Evolutionary conservation across 2,797 vertebrate genomes (phyloP).

Genomic region (Hippoglossus hippoglossus): DNA sequence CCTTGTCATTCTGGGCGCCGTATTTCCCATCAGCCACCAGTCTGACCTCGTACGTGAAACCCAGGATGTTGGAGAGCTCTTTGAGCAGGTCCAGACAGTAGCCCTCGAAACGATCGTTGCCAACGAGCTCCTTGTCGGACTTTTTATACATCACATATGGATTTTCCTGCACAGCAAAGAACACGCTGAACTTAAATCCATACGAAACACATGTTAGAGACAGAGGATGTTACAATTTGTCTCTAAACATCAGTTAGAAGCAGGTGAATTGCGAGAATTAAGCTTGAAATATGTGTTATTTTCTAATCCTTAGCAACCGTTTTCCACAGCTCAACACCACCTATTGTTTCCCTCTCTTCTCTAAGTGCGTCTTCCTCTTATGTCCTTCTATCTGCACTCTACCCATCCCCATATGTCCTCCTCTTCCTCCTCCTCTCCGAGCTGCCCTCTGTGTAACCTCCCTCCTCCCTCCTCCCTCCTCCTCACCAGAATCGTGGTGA

Average conservation of each 20-base stretch:
- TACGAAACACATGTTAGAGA: not conserved
- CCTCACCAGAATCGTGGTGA: constrained; percentile 96
- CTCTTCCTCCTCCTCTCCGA: not conserved
- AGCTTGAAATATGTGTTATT: too few relatives aligned
- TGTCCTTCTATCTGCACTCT: constrained; percentile 10
- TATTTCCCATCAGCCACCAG: constrained; percentile 98
- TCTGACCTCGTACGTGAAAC: constrained; percentile 95
- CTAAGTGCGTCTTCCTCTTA: not conserved
- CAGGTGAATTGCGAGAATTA: not conserved
- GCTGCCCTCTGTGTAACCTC: constrained; percentile 45
- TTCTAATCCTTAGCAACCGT: not conserved
- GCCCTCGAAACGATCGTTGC: constrained; percentile 97
- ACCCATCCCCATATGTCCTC: constrained; percentile 26
- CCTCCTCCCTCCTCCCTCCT: constrained; percentile 49
- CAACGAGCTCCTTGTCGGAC: constrained; percentile 93
- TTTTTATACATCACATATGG: constrained; percentile 98
- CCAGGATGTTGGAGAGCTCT: constrained; percentile 95
- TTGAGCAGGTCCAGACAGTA: constrained; percentile 97
- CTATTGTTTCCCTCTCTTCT: not conserved
- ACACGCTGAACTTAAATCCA: not conserved
- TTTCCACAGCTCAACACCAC: not conserved
- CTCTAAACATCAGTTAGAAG: not conserved
- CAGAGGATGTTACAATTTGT: not conserved
- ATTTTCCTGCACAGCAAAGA: constrained; percentile 87
- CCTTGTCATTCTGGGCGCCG: constrained; percentile 97